Percentiles rank a stretch among this genome's conserved stretches.
Evolutionary conservation across 2,113 vertebrate genomes (phyloP).

Genomic region (Cavia porcellus): DNA sequence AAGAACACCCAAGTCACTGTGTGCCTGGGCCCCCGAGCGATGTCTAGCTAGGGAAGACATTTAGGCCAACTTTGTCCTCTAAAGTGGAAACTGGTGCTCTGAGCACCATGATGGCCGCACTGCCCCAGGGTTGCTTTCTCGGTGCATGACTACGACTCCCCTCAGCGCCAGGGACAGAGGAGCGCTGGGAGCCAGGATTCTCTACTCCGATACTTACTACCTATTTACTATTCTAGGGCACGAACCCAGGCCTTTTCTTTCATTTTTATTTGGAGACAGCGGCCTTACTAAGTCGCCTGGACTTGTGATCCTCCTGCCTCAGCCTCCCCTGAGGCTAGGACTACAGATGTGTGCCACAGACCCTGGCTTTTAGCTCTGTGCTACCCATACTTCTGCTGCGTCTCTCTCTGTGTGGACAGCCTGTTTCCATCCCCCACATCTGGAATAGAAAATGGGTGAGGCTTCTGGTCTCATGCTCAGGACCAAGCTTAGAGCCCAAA

Average conservation of each 20-base stretch:
- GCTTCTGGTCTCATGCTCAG: not conserved
- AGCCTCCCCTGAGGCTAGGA: not conserved
- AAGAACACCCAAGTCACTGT: no score
- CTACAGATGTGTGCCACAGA: not conserved
- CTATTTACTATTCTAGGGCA: no score
- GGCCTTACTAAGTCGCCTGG: no score
- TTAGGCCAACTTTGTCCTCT: not conserved
- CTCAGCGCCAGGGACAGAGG: no score
- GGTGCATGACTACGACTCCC: not conserved
- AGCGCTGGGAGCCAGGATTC: no score
- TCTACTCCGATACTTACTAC: not conserved
- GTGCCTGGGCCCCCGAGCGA: no score
- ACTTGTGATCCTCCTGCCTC: not conserved
- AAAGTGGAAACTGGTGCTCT: not conserved
- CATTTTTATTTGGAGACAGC: no score
- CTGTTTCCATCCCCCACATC: not conserved
- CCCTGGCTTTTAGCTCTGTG: not conserved
- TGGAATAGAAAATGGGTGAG: not conserved
- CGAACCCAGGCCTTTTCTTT: no score
- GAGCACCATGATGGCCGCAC: not conserved
- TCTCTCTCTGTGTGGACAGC: not conserved
- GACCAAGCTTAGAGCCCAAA: rapidly evolving
- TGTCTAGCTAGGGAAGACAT: not conserved
- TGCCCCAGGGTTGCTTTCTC: not conserved
- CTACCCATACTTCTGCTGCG: not conserved